Evolutionary conservation across 1,140 invertebrate species (phyloP).

Genomic region (Apolygus lucorum): DNA sequence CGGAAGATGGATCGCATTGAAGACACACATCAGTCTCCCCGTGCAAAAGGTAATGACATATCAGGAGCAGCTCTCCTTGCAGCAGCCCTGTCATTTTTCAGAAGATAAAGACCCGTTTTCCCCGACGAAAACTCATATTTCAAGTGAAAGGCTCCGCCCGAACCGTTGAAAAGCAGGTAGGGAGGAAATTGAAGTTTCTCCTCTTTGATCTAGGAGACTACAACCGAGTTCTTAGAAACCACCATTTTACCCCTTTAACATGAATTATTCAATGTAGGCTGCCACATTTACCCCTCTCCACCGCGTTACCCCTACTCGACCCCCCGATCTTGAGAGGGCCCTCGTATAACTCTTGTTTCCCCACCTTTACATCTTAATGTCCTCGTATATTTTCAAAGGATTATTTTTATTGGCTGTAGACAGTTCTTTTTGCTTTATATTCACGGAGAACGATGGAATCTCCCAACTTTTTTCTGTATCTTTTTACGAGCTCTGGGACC

Average conservation of each 20-base stretch:
- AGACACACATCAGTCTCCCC: background rate
- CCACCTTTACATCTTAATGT: conserved; percentile 6
- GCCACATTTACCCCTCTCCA: conserved; percentile 15
- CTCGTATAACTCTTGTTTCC: conserved; percentile 11
- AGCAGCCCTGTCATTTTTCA: conserved; percentile 14
- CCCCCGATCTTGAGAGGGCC: background rate
- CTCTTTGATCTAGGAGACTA: conserved; percentile 4
- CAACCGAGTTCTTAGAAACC: background rate
- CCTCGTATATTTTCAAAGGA: conserved; percentile 11
- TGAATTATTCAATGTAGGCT: conserved; percentile 15
- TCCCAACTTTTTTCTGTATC: background rate
- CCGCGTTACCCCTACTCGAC: background rate
- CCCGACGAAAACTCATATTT: conserved; percentile 8
- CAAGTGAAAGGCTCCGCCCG: background rate
- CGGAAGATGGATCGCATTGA: background rate
- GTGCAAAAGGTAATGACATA: conserved; percentile 1
- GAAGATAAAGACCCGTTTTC: conserved; percentile 4
- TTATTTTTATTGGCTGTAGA: conserved; percentile 15
- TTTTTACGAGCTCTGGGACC: background rate
- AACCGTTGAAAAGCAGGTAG: background rate
- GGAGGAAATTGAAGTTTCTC: conserved; percentile 7
- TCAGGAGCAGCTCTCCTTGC: background rate
- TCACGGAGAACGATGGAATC: conserved; percentile 4
- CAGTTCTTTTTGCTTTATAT: conserved; percentile 1
- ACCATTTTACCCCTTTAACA: conserved; percentile 4